A percentile compares a stretch with the other conserved stretches of the same genome.
phyloP scores from a whole-genome alignment of 2,888 invertebrate genomes.

The Mechanitis mazaeus region DNA sequence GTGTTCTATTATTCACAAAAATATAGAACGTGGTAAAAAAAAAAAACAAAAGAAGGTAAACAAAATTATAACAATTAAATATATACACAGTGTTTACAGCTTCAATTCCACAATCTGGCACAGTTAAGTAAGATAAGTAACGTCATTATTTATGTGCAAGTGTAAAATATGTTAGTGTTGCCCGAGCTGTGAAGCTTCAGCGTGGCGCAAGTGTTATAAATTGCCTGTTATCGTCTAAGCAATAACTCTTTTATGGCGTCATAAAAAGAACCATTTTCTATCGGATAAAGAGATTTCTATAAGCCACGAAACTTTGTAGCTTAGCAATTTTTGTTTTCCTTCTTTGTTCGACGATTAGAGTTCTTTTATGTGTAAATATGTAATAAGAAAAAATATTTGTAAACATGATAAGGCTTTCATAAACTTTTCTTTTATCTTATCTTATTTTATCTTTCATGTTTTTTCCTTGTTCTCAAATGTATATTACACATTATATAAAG shows the following conservation, averaged over 20 bases:
- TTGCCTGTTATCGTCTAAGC: slow-evolving; percentile 57
- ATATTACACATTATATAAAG: too few relatives aligned
- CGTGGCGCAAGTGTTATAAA: slow-evolving; percentile 53
- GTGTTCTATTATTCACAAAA: too few relatives aligned
- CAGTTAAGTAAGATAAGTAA: slow-evolving; percentile 19
- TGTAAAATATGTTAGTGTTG: slow-evolving; percentile 23
- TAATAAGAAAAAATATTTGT: too few relatives aligned
- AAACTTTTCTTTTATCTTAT: too few relatives aligned
- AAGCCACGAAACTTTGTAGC: slow-evolving; percentile 14
- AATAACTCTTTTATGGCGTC: slow-evolving; percentile 64
- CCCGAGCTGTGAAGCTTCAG: slow-evolving; percentile 19
- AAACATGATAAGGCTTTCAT: too few relatives aligned
- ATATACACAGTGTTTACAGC: not conserved
- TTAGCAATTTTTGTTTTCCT: slow-evolving; percentile 9
- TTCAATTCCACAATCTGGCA: slow-evolving; percentile 12
- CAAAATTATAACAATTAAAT: too few relatives aligned
- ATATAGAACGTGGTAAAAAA: too few relatives aligned
- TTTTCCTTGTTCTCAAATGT: too few relatives aligned
- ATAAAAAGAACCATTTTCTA: slow-evolving; percentile 46
- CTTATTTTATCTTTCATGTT: too few relatives aligned
- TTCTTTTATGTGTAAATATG: too few relatives aligned
- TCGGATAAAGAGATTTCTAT: slow-evolving; percentile 23
- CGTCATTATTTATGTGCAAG: slow-evolving; percentile 25
- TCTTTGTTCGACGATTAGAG: not conserved
- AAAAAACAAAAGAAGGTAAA: too few relatives aligned